Evolutionary conservation across 2,797 vertebrate genomes (phyloP), one percentile per base, ranked within the genome.

Genomic region (Halcyon badia): DNA sequence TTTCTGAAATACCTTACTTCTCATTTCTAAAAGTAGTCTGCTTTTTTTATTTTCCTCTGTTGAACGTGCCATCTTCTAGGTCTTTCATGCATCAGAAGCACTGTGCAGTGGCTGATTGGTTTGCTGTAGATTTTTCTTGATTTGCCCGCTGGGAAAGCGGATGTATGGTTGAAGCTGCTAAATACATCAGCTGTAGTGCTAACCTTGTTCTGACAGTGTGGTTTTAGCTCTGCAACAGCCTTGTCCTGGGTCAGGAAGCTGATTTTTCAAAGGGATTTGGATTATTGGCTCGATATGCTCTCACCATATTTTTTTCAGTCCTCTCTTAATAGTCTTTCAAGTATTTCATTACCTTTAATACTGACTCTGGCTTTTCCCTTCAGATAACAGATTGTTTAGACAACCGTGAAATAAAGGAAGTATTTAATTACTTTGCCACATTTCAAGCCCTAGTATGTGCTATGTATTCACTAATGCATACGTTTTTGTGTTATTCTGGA

Each of bases 391-490:
- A 94, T 92, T 93, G 90, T 96, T 96, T 96, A 90, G 90, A 90
- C 95, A 97, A 78, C 86, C 39, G 0, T 96, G 92, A 95, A 94
- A 96, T 96, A 95, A 96, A 96, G 91, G 90, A 97, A 97, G 76
- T 85, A 75, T 93, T 97, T 96, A 87, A 97, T 96, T 96, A 79
- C 75, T 94, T 93, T 85, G 78, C 83, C 69, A 44, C 41, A 94
- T 95, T 86, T 86, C 66, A 87, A 83, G 25, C 49, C 39, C 28
- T 37, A 48, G 22, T 83, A 35, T 81, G 65, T 87, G 68, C 89
- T 87, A 16, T 75, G 30, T 89, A 12, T 75, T 95, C 83, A 57
- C 71, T 68, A 92, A 87, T 78, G 75, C 81, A 75, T 89, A 85
- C 19, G 0, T 80, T 87, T 84, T 80, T 87, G 49, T 96, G 81